phyloP scores from a whole-genome alignment of 2,888 invertebrate species.

The Dinocampus coccinellae region DNA sequence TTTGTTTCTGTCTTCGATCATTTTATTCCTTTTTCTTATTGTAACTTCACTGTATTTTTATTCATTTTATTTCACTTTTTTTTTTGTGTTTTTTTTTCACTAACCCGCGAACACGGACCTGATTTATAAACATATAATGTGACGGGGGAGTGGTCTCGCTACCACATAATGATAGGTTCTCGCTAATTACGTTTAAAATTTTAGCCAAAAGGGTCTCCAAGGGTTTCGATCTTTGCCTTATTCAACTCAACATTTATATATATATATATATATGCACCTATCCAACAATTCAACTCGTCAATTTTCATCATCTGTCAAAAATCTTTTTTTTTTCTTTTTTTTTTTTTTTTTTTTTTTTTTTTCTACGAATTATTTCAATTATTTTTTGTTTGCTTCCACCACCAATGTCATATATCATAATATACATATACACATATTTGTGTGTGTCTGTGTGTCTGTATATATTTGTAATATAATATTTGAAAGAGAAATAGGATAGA shows the following conservation, averaged over 20 bases:
- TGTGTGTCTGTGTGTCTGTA: no score
- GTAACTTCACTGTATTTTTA: no score
- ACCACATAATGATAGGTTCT: constrained; percentile 70
- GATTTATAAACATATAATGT: constrained; percentile 71
- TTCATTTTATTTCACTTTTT: constrained; percentile 39
- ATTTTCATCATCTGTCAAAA: constrained; percentile 8
- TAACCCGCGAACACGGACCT: constrained; percentile 56
- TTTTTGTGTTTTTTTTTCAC: constrained; percentile 56
- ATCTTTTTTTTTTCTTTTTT: no score
- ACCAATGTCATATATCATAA: background rate
- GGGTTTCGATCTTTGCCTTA: constrained; percentile 7
- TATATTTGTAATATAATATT: constrained; percentile 3
- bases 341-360: no score
- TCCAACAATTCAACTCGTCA: background rate
- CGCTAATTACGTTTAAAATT: constrained; percentile 68
- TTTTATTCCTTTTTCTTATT: no score
- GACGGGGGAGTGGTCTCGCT: constrained; percentile 69
- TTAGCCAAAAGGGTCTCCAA: constrained; percentile 29
- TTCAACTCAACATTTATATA: background rate
- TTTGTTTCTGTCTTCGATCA: no score
- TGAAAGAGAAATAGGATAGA: background rate
- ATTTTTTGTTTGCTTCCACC: background rate
- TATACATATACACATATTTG: background rate
- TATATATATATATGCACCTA: constrained; percentile 28
- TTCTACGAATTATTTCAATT: background rate